Conservation (phyloP, 2,797 vertebrate genomes). For the Astyanax mexicanus region DNA sequence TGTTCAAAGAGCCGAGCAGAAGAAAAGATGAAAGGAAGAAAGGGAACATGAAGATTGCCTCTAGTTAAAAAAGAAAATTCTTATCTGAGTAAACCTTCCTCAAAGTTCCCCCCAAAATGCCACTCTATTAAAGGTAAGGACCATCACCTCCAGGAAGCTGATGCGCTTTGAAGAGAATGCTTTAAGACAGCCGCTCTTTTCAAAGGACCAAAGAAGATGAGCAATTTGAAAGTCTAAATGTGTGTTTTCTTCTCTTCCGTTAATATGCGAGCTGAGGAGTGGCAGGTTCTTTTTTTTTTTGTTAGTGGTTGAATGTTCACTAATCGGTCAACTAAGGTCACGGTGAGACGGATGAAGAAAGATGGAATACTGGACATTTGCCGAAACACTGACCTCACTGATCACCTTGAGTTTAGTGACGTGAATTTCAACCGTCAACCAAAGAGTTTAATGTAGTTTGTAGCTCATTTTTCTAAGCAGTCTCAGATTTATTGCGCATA, state of each 20-base stretch:
- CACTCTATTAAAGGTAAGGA: slow-evolving; percentile 58
- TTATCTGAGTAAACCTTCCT: slow-evolving; percentile 59
- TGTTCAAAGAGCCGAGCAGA: slow-evolving; percentile 45
- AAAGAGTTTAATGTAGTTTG: too few relatives aligned
- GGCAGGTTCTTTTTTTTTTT: slow-evolving; percentile 35
- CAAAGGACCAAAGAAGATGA: slow-evolving; percentile 44
- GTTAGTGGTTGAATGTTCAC: background rate
- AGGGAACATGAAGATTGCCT: slow-evolving; percentile 50
- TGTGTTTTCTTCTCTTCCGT: slow-evolving; percentile 30
- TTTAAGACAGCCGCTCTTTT: slow-evolving; percentile 52
- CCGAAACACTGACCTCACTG: too few relatives aligned
- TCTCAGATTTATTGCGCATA: too few relatives aligned
- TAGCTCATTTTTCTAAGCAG: too few relatives aligned
- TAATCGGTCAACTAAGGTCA: slow-evolving; percentile 35
- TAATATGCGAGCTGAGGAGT: slow-evolving; percentile 13
- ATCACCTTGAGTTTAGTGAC: too few relatives aligned
- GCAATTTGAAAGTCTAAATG: slow-evolving; percentile 45
- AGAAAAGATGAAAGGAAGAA: slow-evolving; percentile 53
- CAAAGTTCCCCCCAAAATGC: slow-evolving; percentile 58
- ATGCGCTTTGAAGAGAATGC: slow-evolving; percentile 56
- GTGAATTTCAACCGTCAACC: too few relatives aligned
- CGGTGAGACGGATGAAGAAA: slow-evolving; percentile 32
- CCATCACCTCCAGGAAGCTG: slow-evolving; percentile 54
- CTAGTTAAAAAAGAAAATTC: slow-evolving; percentile 54
- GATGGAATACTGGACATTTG: background rate